Percentiles rank a stretch among this genome's conserved stretches.
These are phyloP conservation scores for Opisthograptis luteolata DNA, from an alignment of 2,888 invertebrate species.

Conservation along the genomic window DNA sequence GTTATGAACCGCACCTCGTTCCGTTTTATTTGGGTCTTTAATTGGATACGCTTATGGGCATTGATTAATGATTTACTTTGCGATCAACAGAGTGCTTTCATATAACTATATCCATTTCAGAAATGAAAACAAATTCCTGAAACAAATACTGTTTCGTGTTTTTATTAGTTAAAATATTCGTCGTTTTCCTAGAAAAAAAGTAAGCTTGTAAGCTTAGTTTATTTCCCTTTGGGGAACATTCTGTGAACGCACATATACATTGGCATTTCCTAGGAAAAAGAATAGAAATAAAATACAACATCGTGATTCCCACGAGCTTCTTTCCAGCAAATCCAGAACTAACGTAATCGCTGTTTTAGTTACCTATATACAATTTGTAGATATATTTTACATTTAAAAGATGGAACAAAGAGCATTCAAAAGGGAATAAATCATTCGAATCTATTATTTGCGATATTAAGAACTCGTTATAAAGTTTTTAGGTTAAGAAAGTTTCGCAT, in stretches of 20 bases:
- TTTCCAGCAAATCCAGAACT: conserved; percentile 12
- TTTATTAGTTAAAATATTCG: too few relatives aligned
- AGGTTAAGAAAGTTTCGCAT: background rate
- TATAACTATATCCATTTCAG: background rate
- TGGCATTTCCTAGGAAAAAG: conserved; percentile 13
- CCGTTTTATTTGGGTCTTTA: conserved; percentile 35
- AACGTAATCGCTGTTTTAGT: conserved; percentile 12
- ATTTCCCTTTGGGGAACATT: background rate
- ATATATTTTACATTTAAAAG: background rate
- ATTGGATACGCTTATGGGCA: conserved; percentile 19
- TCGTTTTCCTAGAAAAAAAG: too few relatives aligned
- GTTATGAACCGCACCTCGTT: conserved; percentile 43
- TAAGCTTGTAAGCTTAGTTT: too few relatives aligned
- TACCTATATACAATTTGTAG: too few relatives aligned
- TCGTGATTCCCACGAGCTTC: conserved; percentile 22
- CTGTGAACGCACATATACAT: conserved; percentile 5
- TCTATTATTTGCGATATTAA: background rate
- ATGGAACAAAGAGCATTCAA: conserved; percentile 3
- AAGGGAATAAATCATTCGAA: conserved; percentile 5
- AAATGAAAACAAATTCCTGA: background rate
- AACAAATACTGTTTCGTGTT: too few relatives aligned
- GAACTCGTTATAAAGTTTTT: background rate
- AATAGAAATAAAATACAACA: conserved; percentile 19
- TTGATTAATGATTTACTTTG: conserved; percentile 12
- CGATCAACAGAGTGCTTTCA: too few relatives aligned